Conservation (phyloP, 2,113 vertebrate genomes). For the Bubo bubo region DNA sequence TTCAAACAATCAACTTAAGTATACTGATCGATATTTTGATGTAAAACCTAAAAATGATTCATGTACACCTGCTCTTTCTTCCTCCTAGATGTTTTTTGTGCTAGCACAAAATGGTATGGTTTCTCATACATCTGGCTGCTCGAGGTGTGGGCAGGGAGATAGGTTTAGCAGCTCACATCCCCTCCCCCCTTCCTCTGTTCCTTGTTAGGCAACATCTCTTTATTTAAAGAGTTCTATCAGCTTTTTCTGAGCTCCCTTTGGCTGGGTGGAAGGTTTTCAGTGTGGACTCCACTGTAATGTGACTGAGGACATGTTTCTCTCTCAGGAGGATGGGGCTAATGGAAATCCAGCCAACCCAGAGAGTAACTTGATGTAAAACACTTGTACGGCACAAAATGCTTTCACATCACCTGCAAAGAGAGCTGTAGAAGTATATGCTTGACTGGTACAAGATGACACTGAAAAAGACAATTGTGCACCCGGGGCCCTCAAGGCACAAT, state of each 20-base stretch:
- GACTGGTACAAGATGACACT: background rate
- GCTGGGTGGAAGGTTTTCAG: background rate
- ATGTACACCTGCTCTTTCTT: background rate
- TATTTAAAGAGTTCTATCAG: background rate
- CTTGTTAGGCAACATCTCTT: background rate
- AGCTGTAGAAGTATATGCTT: background rate
- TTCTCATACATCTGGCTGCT: background rate
- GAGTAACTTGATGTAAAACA: background rate
- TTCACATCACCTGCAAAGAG: background rate
- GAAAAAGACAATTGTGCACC: background rate
- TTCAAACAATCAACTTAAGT: background rate
- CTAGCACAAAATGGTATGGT: fast-evolving
- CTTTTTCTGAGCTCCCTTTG: background rate
- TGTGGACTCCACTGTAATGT: background rate
- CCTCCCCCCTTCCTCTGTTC: background rate
- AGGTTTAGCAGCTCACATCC: background rate
- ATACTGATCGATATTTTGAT: background rate
- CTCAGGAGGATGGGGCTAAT: background rate
- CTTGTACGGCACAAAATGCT: conserved; percentile 13
- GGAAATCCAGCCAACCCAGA: background rate
- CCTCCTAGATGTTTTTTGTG: background rate
- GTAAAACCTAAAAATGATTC: background rate
- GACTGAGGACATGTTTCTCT: background rate
- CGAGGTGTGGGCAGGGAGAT: background rate
- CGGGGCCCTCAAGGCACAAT: background rate